Conservation (phyloP, 2,797 vertebrate species). For the Phoebastria nigripes region DNA sequence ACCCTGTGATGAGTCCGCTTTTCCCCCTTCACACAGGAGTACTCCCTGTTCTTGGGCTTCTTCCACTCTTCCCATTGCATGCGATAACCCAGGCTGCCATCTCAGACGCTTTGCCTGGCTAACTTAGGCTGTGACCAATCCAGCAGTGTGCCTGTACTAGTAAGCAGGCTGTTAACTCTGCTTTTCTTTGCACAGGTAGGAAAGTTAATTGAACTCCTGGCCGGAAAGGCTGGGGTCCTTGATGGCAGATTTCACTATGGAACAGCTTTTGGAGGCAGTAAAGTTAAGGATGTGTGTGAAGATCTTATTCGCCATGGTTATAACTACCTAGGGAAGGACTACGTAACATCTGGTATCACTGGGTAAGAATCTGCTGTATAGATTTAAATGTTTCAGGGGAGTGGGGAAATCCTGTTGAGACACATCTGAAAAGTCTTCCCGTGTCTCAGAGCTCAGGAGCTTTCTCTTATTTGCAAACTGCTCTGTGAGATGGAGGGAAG, state of each 20-base stretch:
- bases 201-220: conserved; percentile 94
- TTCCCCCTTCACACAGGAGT: not conserved
- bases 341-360: conserved; percentile 97
- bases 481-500: not conserved
- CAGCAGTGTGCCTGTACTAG: not conserved
- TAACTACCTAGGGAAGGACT: conserved; percentile 98
- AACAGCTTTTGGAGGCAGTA: conserved; percentile 96
- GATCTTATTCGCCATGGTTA: conserved; percentile 96
- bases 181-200: conserved; percentile 82
- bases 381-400: not conserved
- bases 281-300: conserved; percentile 98
- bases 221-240: conserved; percentile 93
- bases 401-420: not conserved
- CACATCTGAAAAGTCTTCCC: not conserved
- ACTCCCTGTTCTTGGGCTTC: not conserved
- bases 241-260: conserved; percentile 96
- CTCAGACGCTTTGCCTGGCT: not conserved
- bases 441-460: not conserved
- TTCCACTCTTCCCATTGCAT: not conserved
- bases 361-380: conserved; percentile 79
- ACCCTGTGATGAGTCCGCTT: not conserved
- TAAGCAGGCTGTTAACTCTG: not conserved
- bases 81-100: not conserved
- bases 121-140: rapidly evolving
- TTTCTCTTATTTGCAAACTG: not conserved